These are phyloP conservation scores for Agrochola circellaris DNA, from an alignment of 2,888 invertebrate species.

Conservation along the genomic window DNA sequence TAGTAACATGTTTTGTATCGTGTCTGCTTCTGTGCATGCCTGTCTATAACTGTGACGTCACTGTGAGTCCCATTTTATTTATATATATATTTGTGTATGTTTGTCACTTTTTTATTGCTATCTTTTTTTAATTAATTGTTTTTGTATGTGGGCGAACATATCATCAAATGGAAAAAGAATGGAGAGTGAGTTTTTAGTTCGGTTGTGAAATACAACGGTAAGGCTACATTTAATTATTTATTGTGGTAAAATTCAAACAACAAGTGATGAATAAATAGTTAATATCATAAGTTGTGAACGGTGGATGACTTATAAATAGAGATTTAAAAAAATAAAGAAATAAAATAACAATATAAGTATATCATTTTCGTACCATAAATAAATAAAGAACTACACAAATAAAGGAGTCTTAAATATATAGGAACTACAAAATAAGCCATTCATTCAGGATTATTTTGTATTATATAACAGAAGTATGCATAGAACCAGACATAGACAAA, in stretches of 20 bases:
- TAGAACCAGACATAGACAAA: conserved; percentile 69
- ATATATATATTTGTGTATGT: conserved; percentile 46
- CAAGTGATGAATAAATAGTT: too few relatives aligned
- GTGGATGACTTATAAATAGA: too few relatives aligned
- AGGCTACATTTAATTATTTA: neutral
- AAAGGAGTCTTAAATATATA: neutral
- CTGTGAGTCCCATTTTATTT: conserved; percentile 29
- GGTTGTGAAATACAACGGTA: neutral
- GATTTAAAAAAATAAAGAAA: neutral
- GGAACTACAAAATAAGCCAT: neutral
- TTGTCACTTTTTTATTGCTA: conserved; percentile 29
- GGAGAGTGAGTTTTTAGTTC: neutral
- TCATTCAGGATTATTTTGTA: neutral
- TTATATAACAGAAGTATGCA: conserved; percentile 57
- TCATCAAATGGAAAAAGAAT: neutral
- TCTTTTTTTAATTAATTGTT: neutral
- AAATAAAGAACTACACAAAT: neutral
- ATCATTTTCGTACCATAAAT: too few relatives aligned
- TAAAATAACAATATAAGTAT: too few relatives aligned
- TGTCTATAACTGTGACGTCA: conserved; percentile 76
- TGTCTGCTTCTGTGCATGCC: conserved; percentile 87
- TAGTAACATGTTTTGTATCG: conserved; percentile 72
- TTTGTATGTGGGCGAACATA: neutral
- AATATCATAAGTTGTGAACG: too few relatives aligned
- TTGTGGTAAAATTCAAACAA: neutral